These are phyloP conservation scores for Rhingia rostrata DNA, from an alignment of 2,888 invertebrate species.

Conservation along the genomic window DNA sequence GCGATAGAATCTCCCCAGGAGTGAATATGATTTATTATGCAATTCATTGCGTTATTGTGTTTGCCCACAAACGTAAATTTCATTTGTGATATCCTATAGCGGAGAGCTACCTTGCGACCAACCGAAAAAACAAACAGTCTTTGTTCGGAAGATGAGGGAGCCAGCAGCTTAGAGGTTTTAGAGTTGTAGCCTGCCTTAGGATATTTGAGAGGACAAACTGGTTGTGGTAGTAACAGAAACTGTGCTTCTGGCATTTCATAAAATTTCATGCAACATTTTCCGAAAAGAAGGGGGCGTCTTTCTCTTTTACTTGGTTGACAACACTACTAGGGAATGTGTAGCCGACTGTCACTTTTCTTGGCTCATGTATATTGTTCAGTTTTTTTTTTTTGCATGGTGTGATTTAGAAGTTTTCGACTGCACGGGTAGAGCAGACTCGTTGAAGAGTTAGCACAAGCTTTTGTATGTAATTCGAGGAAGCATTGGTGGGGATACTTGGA, in stretches of 20 bases:
- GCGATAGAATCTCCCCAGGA: not conserved
- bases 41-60: conserved; percentile 35
- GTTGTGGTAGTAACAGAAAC: no score
- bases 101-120: conserved; percentile 13
- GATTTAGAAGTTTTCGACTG: not conserved
- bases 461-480: conserved; percentile 39
- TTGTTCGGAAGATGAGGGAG: not conserved
- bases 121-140: not conserved
- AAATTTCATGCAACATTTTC: no score
- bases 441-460: conserved; percentile 44
- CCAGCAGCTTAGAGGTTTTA: not conserved
- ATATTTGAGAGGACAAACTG: no score
- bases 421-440: conserved; percentile 2
- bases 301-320: no score
- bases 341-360: conserved; percentile 15
- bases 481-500: conserved; percentile 26
- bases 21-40: conserved; percentile 43
- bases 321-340: no score
- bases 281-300: no score
- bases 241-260: no score
- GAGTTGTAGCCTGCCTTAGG: no score
- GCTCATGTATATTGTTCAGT: conserved; percentile 26
- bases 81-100: conserved; percentile 20
- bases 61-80: conserved; percentile 48
- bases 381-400: not conserved